phyloP scores from a whole-genome alignment of 37 sponge, comb jelly and placozoan species.

The Bolinopsis microptera region DNA sequence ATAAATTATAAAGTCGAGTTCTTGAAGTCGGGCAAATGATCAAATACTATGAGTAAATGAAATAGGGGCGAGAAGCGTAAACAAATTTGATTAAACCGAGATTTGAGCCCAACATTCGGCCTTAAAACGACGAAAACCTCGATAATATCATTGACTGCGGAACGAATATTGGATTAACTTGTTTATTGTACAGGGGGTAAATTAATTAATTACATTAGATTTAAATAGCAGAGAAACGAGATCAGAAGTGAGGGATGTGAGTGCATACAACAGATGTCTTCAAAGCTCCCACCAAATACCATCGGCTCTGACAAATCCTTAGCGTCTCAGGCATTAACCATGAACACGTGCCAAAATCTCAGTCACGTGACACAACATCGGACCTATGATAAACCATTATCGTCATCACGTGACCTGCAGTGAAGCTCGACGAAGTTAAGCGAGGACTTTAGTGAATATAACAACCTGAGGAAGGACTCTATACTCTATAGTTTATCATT shows the following conservation, averaged over 20 bases:
- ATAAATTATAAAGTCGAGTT: too few relatives aligned
- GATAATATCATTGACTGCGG: background rate
- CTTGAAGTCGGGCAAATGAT: background rate
- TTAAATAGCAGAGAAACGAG: background rate
- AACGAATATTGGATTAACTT: background rate
- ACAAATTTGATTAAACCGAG: background rate
- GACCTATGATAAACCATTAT: background rate
- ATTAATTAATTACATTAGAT: background rate
- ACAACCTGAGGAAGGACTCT: background rate
- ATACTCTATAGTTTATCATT: background rate
- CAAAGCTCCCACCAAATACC: background rate
- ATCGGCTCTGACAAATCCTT: background rate
- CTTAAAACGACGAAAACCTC: background rate
- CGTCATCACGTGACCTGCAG: background rate
- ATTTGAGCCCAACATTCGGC: background rate
- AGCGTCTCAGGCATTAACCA: background rate
- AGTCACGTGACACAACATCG: too few relatives aligned
- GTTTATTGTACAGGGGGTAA: background rate
- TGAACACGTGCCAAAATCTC: too few relatives aligned
- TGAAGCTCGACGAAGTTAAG: background rate
- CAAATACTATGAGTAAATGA: background rate
- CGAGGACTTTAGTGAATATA: background rate
- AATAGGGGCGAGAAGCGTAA: background rate
- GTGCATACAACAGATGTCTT: background rate
- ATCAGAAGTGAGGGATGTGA: background rate